Conservation (phyloP, 2,113 vertebrate genomes). For the Narcine bancroftii region DNA sequence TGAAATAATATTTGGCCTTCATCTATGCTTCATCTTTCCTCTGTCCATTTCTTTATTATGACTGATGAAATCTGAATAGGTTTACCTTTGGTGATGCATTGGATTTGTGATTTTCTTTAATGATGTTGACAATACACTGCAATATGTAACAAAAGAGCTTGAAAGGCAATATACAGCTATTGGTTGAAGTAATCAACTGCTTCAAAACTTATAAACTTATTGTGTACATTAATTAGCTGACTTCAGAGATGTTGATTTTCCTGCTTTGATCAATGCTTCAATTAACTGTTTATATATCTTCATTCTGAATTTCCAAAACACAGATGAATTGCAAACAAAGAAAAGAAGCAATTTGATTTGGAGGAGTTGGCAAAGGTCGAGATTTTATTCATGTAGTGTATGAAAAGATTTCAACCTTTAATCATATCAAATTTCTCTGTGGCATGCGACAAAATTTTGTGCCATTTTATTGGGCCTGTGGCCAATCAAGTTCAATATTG, state of each 20-base stretch:
- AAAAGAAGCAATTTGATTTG: neutral
- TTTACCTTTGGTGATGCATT: constrained; percentile 1
- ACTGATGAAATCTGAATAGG: neutral
- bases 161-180: neutral
- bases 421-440: neutral
- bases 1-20: neutral
- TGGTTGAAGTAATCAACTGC: neutral
- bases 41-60: neutral
- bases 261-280: neutral
- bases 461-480: neutral
- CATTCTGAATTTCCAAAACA: neutral
- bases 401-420: neutral
- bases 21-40: neutral
- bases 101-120: neutral
- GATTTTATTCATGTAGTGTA: neutral
- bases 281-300: neutral
- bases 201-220: neutral
- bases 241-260: neutral
- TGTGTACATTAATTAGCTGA: neutral
- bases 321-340: neutral
- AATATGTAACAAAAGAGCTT: constrained; percentile 4
- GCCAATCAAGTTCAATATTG: neutral
- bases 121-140: neutral
- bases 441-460: neutral
- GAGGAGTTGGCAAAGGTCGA: neutral